Percentiles rank a stretch among this genome's conserved stretches.
Conservation (phyloP, 2,888 invertebrate genomes). For the Ectemnius lituratus region DNA sequence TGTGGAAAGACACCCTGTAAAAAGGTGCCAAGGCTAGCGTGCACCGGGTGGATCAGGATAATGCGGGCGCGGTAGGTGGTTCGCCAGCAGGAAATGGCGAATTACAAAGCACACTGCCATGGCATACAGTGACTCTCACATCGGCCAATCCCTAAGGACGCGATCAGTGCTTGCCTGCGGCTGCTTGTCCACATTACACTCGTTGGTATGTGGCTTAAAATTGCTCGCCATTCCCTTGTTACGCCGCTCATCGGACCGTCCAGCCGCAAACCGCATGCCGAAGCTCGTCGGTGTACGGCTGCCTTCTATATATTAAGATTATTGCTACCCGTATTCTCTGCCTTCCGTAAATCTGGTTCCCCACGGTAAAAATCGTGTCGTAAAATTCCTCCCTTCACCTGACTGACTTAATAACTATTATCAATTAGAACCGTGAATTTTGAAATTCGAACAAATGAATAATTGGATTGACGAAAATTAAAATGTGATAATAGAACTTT, state of each 20-base stretch:
- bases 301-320: constrained; percentile 59
- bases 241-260: constrained; percentile 68
- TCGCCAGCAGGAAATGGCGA: constrained; percentile 63
- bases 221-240: constrained; percentile 62
- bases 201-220: constrained; percentile 59
- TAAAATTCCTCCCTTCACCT: too few species aligned
- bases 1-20: constrained; percentile 9
- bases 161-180: constrained; percentile 23
- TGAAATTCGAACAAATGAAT: too few species aligned
- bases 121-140: constrained; percentile 47
- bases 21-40: constrained; percentile 38
- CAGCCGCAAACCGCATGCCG: constrained; percentile 73
- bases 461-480: too few species aligned
- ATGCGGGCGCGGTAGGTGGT: constrained; percentile 22
- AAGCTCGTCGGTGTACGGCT: constrained; percentile 42
- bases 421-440: too few species aligned
- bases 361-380: background rate
- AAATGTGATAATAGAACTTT: too few species aligned
- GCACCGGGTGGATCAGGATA: constrained; percentile 30
- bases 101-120: constrained; percentile 54
- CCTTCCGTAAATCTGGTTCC: constrained; percentile 25
- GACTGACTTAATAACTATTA: too few species aligned
- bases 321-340: constrained; percentile 47
- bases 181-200: constrained; percentile 45
- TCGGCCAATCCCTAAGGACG: constrained; percentile 23